Evolutionary conservation across 2,797 vertebrate species (phyloP).

Genomic region (Crypturellus tataupa): DNA sequence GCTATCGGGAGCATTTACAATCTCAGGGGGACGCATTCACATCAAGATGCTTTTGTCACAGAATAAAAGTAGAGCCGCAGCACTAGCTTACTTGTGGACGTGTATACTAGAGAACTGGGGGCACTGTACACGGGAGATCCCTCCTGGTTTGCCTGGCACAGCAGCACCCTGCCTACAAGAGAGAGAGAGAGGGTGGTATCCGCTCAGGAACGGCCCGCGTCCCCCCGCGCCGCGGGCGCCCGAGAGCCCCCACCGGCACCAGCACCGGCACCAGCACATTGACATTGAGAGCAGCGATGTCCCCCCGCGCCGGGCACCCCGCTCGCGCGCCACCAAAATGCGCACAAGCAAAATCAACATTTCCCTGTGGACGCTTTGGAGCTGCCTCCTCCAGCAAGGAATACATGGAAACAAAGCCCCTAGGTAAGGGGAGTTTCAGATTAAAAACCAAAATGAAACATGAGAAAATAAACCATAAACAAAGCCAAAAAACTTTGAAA

Average conservation of each 20-base stretch:
- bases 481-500: background rate
- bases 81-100: constrained; percentile 85
- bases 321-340: no score
- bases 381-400: background rate
- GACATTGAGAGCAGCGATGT: background rate
- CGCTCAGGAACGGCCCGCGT: no score
- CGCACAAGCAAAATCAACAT: no score
- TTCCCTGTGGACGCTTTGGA: no score
- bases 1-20: constrained; percentile 37
- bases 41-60: constrained; percentile 69
- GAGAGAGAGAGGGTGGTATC: constrained; percentile 79
- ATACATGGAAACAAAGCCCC: background rate
- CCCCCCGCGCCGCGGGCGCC: background rate
- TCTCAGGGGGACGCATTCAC: constrained; percentile 60
- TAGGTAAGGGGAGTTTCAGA: background rate
- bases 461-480: background rate
- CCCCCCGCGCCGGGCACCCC: background rate
- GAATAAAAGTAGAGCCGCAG: constrained; percentile 72
- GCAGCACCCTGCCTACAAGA: constrained; percentile 85
- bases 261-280: fast-evolving
- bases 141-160: constrained; percentile 87
- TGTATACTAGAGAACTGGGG: constrained; percentile 88
- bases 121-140: constrained; percentile 86
- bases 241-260: background rate
- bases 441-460: background rate